A percentile compares a stretch with the other conserved stretches of the same genome.
phyloP scores from a whole-genome alignment of 1,140 invertebrate genomes.

The Plutomurus gul region DNA sequence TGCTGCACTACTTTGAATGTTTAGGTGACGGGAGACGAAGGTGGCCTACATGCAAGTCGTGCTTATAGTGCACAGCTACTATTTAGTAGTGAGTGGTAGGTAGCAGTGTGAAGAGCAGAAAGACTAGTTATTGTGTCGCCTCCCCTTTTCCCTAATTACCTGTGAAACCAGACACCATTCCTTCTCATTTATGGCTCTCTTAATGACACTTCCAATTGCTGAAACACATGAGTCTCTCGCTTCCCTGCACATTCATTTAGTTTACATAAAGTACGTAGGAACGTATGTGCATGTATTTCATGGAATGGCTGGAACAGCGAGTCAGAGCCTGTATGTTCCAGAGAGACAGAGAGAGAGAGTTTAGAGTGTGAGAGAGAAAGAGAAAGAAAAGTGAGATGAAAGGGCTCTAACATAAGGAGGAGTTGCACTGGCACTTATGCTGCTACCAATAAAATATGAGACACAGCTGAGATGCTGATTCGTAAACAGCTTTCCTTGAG shows the following conservation, averaged over 20 bases:
- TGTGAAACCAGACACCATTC: conserved; percentile 32
- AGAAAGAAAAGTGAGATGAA: background rate
- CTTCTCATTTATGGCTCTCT: conserved; percentile 32
- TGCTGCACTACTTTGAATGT: too few species aligned
- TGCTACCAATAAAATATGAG: conserved; percentile 19
- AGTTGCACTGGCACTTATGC: background rate
- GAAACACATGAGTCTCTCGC: conserved; percentile 1
- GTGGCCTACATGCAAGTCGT: too few species aligned
- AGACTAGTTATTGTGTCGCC: conserved; percentile 10
- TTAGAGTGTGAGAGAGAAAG: background rate
- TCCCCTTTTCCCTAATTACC: conserved; percentile 23
- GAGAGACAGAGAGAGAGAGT: background rate
- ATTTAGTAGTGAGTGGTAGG: background rate
- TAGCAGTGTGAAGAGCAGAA: too few species aligned
- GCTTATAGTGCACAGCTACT: background rate
- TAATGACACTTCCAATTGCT: conserved; percentile 32
- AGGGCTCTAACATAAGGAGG: background rate
- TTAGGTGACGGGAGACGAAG: too few species aligned
- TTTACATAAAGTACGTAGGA: too few species aligned
- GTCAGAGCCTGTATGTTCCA: too few species aligned
- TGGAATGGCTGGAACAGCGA: background rate
- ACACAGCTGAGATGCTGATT: conserved; percentile 15
- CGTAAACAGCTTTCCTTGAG: background rate
- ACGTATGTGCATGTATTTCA: background rate
- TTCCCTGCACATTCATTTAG: background rate